A percentile compares a stretch with the other conserved stretches of the same genome.
phyloP scores from a whole-genome alignment of 2,888 invertebrate genomes.

The Hermaeophaga mercurialis region DNA sequence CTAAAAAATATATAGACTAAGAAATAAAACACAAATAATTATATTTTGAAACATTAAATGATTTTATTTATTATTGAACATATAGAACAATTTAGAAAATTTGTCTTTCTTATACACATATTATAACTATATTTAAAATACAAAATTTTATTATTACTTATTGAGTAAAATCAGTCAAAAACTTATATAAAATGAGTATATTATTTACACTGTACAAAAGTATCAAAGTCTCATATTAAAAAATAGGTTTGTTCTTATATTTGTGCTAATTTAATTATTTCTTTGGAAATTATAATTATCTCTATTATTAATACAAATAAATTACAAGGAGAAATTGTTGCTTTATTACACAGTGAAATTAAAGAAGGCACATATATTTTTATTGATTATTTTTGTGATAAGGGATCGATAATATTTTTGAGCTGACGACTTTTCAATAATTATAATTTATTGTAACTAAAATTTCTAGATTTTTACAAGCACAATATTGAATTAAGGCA shows the following conservation, averaged over 20 bases:
- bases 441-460: no score
- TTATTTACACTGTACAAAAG: constrained; percentile 32
- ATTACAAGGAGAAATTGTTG: constrained; percentile 1
- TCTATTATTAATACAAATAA: constrained; percentile 13
- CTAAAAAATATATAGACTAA: no score
- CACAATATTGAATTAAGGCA: no score
- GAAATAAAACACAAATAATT: no score
- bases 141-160: constrained; percentile 18
- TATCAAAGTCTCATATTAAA: constrained; percentile 15
- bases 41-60: no score
- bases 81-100: constrained; percentile 16
- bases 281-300: constrained; percentile 26
- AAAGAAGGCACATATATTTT: constrained; percentile 23
- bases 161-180: constrained; percentile 33
- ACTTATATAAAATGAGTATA: constrained; percentile 28
- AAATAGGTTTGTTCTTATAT: constrained; percentile 20
- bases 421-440: constrained; percentile 18
- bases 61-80: no score
- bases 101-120: constrained; percentile 4
- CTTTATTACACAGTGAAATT: not conserved
- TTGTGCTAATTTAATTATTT: constrained; percentile 23
- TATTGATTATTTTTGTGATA: not conserved
- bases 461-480: no score
- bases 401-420: not conserved
- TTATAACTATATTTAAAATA: constrained; percentile 21